These are phyloP conservation scores for Steinernema feltiae DNA, from an alignment of 1,140 invertebrate species.

Conservation along the genomic window DNA sequence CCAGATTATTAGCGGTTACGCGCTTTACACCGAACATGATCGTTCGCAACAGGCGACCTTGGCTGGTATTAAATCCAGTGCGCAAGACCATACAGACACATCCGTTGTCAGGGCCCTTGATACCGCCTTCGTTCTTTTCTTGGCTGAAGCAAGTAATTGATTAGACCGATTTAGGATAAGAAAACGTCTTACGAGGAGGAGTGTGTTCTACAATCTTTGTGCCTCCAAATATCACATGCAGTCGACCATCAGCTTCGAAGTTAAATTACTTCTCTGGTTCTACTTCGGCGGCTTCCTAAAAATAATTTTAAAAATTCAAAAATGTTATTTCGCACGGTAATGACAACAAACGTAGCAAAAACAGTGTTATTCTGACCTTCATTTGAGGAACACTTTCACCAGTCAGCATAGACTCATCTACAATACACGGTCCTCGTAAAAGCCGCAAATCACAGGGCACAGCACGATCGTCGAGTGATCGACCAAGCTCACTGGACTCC, in stretches of 20 bases:
- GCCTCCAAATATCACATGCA: constrained; percentile 90
- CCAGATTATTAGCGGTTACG: constrained; percentile 97
- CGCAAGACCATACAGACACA: constrained; percentile 93
- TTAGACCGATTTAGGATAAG: neutral
- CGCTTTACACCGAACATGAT: constrained; percentile 97
- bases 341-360: too few species aligned
- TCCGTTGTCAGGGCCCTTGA: constrained; percentile 77
- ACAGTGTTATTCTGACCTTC: too few species aligned
- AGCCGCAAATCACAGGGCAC: constrained; percentile 95
- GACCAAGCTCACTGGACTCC: constrained; percentile 74
- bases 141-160: constrained; percentile 35
- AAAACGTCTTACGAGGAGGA: constrained; percentile 63
- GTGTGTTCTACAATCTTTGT: constrained; percentile 94
- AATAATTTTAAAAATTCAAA: too few species aligned
- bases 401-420: constrained; percentile 95
- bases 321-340: too few species aligned
- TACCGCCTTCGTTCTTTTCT: constrained; percentile 44
- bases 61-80: constrained; percentile 95
- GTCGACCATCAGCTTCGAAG: constrained; percentile 78
- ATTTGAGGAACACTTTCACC: constrained; percentile 95
- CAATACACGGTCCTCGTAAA: constrained; percentile 84
- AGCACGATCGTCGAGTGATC: constrained; percentile 78
- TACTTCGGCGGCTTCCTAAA: constrained; percentile 77
- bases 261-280: constrained; percentile 68
- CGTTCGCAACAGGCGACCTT: constrained; percentile 86